phyloP scores from a whole-genome alignment of 2,888 invertebrate species.

The Stramonita haemastoma region DNA sequence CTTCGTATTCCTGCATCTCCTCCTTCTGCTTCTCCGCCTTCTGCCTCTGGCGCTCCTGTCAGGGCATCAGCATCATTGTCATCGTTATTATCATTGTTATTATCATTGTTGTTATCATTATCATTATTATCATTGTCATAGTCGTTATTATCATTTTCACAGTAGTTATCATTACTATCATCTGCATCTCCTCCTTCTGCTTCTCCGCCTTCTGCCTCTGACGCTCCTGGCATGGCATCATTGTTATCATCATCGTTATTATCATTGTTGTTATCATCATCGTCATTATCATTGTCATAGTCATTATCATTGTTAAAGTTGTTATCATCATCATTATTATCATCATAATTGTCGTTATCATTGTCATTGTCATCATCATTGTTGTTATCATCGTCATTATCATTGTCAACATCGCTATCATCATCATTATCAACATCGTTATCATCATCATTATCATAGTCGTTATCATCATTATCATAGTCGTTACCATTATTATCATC shows the following conservation, averaged over 20 bases:
- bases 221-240: background rate
- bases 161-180: background rate
- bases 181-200: background rate
- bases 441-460: too few relatives aligned
- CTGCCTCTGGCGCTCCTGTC: background rate
- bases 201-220: background rate
- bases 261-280: background rate
- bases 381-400: too few relatives aligned
- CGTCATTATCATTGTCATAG: background rate
- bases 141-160: background rate
- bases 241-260: background rate
- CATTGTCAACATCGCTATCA: too few relatives aligned
- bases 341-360: background rate
- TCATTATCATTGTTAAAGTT: background rate
- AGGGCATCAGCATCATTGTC: background rate
- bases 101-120: constrained; percentile 42
- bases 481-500: background rate
- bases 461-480: background rate
- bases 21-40: constrained; percentile 56
- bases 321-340: background rate
- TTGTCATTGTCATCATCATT: too few relatives aligned
- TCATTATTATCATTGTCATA: background rate
- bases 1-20: constrained; percentile 64
- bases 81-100: background rate
- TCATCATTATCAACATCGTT: background rate